Percentiles rank a stretch among this genome's conserved stretches.
These are phyloP conservation scores for Leucophenga varia DNA, from an alignment of 1,140 invertebrate genomes.

Conservation along the genomic window DNA sequence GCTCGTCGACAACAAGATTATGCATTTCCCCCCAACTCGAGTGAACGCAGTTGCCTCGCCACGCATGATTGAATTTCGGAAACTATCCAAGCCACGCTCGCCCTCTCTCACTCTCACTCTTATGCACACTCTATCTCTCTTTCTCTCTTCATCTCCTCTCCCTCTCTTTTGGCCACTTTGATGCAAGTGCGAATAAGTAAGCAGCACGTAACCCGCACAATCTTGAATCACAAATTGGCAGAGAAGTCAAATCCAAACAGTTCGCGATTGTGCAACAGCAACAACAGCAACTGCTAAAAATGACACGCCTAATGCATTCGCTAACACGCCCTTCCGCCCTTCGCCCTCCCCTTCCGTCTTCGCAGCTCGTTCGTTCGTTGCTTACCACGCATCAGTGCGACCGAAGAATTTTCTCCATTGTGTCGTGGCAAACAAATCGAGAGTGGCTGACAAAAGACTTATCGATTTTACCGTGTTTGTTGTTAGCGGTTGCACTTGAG, in stretches of 20 bases:
- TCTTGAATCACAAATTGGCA: slow-evolving; percentile 22
- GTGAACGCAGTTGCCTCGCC: slow-evolving; percentile 5
- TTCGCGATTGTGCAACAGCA: slow-evolving; percentile 39
- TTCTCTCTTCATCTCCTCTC: not conserved
- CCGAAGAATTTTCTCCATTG: slow-evolving; percentile 29
- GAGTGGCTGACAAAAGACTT: slow-evolving; percentile 27
- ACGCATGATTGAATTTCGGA: slow-evolving; percentile 36
- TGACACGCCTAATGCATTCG: slow-evolving; percentile 44
- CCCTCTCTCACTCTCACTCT: not conserved
- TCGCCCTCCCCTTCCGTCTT: not conserved
- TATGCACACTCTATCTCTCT: too few species aligned
- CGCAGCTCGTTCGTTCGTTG: slow-evolving; percentile 12
- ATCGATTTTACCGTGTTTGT: slow-evolving; percentile 13
- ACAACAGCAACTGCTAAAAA: slow-evolving; percentile 14
- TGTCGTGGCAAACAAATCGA: slow-evolving; percentile 18
- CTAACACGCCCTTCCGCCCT: not conserved
- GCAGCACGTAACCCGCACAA: slow-evolving; percentile 43
- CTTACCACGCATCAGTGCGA: slow-evolving; percentile 33
- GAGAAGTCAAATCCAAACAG: slow-evolving; percentile 39
- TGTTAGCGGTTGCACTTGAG: slow-evolving; percentile 25
- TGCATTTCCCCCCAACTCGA: slow-evolving; percentile 14
- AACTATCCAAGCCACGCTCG: not conserved
- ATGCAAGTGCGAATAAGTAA: too few species aligned
- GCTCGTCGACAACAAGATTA: slow-evolving; percentile 23
- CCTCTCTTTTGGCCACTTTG: not conserved